phyloP scores from a whole-genome alignment of 2,797 vertebrate species.

The Myotis vivesi region DNA sequence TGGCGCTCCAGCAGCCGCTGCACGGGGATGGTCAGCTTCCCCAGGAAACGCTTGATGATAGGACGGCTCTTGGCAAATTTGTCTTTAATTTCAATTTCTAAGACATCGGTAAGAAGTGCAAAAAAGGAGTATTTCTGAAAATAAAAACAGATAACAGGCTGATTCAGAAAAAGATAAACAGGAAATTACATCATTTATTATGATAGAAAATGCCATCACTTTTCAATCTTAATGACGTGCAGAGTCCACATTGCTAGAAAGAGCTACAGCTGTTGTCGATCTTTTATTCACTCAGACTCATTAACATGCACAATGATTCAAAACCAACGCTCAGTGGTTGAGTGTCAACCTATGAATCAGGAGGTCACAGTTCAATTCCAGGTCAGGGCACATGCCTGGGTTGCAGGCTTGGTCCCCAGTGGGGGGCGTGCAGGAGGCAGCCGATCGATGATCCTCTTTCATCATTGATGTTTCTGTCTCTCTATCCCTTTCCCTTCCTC shows the following conservation, averaged over 20 bases:
- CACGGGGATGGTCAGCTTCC: slow-evolving; percentile 96
- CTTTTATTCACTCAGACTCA: background rate
- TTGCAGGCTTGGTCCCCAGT: no score
- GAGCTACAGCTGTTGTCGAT: background rate
- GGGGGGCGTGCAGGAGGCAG: no score
- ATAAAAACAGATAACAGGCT: slow-evolving; percentile 65
- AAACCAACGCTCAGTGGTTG: background rate
- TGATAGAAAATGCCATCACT: background rate
- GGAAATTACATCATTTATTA: background rate
- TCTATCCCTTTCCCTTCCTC: no score
- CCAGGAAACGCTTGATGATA: slow-evolving; percentile 98
- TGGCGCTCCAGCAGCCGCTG: slow-evolving; percentile 96
- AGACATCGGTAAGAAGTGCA: slow-evolving; percentile 97
- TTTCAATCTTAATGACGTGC: background rate
- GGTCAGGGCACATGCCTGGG: no score
- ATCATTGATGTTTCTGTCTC: no score
- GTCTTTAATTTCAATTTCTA: slow-evolving; percentile 99
- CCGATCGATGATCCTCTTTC: no score
- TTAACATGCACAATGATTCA: background rate
- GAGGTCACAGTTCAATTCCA: no score
- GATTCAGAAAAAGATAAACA: slow-evolving; percentile 8
- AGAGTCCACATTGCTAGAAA: background rate
- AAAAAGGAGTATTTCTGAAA: slow-evolving; percentile 98
- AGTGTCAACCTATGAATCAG: no score
- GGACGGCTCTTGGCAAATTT: slow-evolving; percentile 99